Base-by-base conservation (phyloP, 2,797 vertebrate genomes). In the Etheostoma nigrum region DNA sequence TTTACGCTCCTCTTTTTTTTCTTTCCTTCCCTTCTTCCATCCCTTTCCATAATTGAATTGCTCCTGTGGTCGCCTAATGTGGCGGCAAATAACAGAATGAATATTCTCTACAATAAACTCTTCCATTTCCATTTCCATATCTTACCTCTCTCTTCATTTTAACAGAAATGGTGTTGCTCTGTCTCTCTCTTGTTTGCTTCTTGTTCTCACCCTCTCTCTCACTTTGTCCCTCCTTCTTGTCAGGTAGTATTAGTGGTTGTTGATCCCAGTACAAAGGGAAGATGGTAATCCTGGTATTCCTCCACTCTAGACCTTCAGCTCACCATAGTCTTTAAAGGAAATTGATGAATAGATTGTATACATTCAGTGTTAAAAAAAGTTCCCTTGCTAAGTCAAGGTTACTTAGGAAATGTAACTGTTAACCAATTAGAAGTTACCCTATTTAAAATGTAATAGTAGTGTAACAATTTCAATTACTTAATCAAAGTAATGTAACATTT, bases 41-140 rank as follows among this genome's bases (percentile, higher is more conserved):
- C 65, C 72, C 18, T 54, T 76, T 51, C 80, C 45, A 66, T 89
- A 88, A 89, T 91, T 92, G 78, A 91, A 91, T 89, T 87, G 80
- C 81, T 91, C 76, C 80, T 86, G 85, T 89, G 84, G 76, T 86
- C 78, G 48, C 70, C 47, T 90, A 87, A 88, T 91, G 85, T 91
- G 75, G 81, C 49, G 61, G 72, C 74, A 90, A 92, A 92, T 85
- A 86, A 85, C 76, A 62, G 76, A 84, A 77, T 68, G 69, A 78
- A 87, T 84, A 86, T 77, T 74, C 78, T 86, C 85, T 58, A 47
- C 80, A 65, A 74, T 88, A 87, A 82, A 86, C 74, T 74, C 68
- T 72, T 67, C 77, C 51, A 63, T 85, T 82, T 86, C 66, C 76
- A 49, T 64, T 76, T 81, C 48, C 3, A 23, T 67, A 59, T 80